phyloP scores from a whole-genome alignment of 2,113 vertebrate species.

The Gallinago media region DNA sequence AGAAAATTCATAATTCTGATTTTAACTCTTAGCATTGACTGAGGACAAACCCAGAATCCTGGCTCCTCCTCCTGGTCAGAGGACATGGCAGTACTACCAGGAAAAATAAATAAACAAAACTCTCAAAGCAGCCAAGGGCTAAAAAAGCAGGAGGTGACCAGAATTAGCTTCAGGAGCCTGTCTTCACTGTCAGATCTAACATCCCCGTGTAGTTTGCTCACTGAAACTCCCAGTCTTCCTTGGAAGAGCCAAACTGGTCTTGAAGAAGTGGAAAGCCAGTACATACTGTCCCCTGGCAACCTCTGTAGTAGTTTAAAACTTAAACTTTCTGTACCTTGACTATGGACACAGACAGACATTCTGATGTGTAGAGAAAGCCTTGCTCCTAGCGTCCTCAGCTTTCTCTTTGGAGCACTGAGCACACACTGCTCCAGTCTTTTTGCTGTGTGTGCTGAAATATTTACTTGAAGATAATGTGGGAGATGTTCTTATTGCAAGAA shows the following conservation, averaged over 20 bases:
- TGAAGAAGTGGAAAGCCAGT: not conserved
- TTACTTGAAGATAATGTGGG: fast-evolving
- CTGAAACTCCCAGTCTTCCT: not conserved
- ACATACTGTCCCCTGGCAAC: fast-evolving
- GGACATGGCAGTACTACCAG: not conserved
- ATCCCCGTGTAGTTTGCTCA: not conserved
- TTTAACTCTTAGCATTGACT: not conserved
- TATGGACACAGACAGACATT: not conserved
- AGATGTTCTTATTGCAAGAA: not conserved
- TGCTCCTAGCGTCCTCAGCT: not conserved
- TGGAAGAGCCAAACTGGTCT: fast-evolving
- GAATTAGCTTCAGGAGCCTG: not conserved
- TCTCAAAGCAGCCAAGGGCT: not conserved
- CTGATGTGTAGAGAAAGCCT: not conserved
- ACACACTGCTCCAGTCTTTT: not conserved
- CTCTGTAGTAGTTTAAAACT: not conserved
- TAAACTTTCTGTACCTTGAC: no score
- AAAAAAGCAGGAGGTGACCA: not conserved
- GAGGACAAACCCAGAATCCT: not conserved
- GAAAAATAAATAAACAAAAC: not conserved
- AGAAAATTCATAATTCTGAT: not conserved
- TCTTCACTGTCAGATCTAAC: not conserved
- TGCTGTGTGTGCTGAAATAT: not conserved
- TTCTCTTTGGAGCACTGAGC: not conserved
- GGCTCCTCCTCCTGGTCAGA: not conserved